Percentiles rank a stretch among this genome's conserved stretches.
These are phyloP conservation scores for Camponotus vicinus DNA, from an alignment of 1,140 invertebrate genomes.

Conservation along the genomic window DNA sequence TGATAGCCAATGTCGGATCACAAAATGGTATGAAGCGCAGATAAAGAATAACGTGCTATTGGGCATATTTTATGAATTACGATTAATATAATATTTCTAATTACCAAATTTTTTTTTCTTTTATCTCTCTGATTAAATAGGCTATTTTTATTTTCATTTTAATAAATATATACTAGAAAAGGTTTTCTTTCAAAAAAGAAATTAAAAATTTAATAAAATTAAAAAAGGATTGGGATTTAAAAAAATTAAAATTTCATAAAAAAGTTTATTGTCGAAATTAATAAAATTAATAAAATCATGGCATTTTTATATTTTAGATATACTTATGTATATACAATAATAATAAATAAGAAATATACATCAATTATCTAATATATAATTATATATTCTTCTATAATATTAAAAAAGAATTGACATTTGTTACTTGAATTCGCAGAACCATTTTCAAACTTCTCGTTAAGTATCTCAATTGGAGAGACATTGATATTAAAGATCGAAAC, in stretches of 20 bases:
- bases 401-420: not conserved
- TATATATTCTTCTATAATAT: not conserved
- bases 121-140: not conserved
- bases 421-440: not conserved
- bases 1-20: constrained; percentile 35
- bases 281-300: not conserved
- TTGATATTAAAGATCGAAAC: not conserved
- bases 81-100: not conserved
- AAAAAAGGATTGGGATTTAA: too few species aligned
- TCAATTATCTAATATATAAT: not conserved
- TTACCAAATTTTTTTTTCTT: not conserved
- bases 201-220: too few species aligned
- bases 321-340: not conserved
- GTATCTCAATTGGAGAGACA: not conserved
- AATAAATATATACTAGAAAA: not conserved
- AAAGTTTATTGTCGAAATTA: not conserved
- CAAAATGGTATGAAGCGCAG: not conserved
- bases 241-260: too few species aligned
- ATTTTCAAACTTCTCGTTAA: not conserved
- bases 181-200: too few species aligned
- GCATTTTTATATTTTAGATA: not conserved
- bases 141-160: not conserved
- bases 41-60: constrained; percentile 10
- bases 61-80: not conserved
- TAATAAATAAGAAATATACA: not conserved